phyloP scores from a whole-genome alignment of 2,797 vertebrate genomes.

The Ambastaia sidthimunki region DNA sequence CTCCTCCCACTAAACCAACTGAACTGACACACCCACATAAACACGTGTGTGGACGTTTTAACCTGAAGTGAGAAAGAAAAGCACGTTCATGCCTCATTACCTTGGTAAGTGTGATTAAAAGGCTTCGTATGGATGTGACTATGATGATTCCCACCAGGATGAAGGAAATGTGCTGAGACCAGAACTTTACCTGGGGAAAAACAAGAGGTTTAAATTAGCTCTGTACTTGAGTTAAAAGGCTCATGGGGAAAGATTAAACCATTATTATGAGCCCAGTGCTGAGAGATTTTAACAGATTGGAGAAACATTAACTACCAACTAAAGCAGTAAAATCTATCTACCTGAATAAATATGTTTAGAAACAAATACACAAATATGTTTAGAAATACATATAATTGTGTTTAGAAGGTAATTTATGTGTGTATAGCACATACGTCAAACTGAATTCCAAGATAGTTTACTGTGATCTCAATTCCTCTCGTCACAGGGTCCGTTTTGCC shows the following conservation, averaged over 20 bases:
- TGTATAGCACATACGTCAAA: conserved; percentile 87
- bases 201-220: conserved; percentile 36
- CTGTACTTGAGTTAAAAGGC: conserved; percentile 13
- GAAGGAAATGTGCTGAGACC: conserved; percentile 99
- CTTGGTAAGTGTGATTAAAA: conserved; percentile 98
- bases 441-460: conserved; percentile 97
- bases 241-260: conserved; percentile 36
- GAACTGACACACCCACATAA: neutral
- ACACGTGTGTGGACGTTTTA: neutral
- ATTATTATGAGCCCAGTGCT: conserved; percentile 36
- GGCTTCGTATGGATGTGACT: conserved; percentile 94
- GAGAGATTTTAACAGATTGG: conserved; percentile 38
- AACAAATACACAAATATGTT: no score
- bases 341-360: no score
- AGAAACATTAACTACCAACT: conserved; percentile 61
- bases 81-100: conserved; percentile 70
- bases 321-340: conserved; percentile 59
- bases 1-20: neutral
- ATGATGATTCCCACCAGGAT: conserved; percentile 99
- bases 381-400: neutral
- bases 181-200: conserved; percentile 92
- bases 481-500: conserved; percentile 99
- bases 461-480: conserved; percentile 98
- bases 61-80: conserved; percentile 7
- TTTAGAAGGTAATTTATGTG: neutral